These are phyloP conservation scores for Epinephelus fuscoguttatus DNA, from an alignment of 2,113 vertebrate genomes.

Conservation along the genomic window DNA sequence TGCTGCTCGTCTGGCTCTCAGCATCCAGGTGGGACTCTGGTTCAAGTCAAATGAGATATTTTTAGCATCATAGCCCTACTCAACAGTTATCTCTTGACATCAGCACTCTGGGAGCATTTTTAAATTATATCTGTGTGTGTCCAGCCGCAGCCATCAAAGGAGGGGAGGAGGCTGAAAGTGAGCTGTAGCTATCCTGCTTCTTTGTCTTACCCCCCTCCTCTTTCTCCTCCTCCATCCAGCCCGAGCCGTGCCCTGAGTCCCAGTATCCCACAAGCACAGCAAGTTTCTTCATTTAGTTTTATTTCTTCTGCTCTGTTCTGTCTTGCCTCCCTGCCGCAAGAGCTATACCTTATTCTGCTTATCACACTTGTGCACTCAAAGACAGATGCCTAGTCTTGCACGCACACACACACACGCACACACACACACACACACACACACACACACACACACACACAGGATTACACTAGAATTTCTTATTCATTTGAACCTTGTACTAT, in stretches of 20 bases:
- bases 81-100: slow-evolving; percentile 7
- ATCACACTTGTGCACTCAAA: slow-evolving; percentile 49
- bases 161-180: slow-evolving; percentile 75
- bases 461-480: slow-evolving; percentile 58
- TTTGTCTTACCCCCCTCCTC: background rate
- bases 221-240: background rate
- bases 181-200: slow-evolving; percentile 71
- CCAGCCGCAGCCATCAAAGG: slow-evolving; percentile 65
- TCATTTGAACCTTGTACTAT: slow-evolving; percentile 55
- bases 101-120: background rate
- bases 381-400: slow-evolving; percentile 23
- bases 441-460: slow-evolving; percentile 1
- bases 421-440: background rate
- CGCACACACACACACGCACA: background rate
- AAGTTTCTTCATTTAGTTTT: slow-evolving; percentile 47
- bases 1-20: slow-evolving; percentile 42
- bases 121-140: slow-evolving; percentile 34
- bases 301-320: slow-evolving; percentile 42
- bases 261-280: slow-evolving; percentile 42
- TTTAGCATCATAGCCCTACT: background rate
- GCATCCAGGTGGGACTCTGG: slow-evolving; percentile 42
- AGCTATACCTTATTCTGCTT: slow-evolving; percentile 38
- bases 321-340: slow-evolving; percentile 29
- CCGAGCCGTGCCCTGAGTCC: slow-evolving; percentile 27
- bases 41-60: slow-evolving; percentile 46